Conservation (phyloP, 2,113 vertebrate species). For the Neogobius melanostomus region DNA sequence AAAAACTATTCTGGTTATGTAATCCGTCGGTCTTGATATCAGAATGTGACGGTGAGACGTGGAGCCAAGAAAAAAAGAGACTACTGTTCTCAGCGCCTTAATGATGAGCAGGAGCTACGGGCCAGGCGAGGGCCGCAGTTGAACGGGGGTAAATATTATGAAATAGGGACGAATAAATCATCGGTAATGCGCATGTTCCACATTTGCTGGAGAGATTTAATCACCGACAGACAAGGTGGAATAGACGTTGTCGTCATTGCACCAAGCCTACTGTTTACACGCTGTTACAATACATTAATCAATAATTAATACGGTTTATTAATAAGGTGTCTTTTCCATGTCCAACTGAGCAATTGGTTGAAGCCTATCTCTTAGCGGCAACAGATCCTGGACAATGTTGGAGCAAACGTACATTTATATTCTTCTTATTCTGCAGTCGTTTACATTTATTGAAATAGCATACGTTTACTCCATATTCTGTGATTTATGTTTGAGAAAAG, state of each 20-base stretch:
- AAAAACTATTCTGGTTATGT: slow-evolving; percentile 47
- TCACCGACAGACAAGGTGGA: background rate
- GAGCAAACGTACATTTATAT: too few species aligned
- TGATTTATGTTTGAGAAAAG: background rate
- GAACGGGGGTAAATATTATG: slow-evolving; percentile 46
- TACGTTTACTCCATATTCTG: background rate
- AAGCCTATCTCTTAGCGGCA: too few species aligned
- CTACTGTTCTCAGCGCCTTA: slow-evolving; percentile 61
- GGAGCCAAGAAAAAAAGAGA: slow-evolving; percentile 66
- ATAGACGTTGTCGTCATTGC: background rate
- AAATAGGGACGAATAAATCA: slow-evolving; percentile 22
- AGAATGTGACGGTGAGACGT: slow-evolving; percentile 39
- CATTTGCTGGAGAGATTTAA: background rate
- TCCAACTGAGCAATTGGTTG: too few species aligned
- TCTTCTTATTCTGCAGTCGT: background rate
- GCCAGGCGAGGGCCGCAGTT: slow-evolving; percentile 16
- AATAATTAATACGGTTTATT: too few species aligned
- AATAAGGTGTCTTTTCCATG: too few species aligned
- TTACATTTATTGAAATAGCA: background rate
- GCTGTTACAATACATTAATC: background rate
- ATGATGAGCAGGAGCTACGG: slow-evolving; percentile 40
- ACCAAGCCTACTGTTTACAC: background rate
- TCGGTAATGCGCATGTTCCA: slow-evolving; percentile 12
- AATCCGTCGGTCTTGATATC: slow-evolving; percentile 46
- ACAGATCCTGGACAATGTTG: too few species aligned